Evolutionary conservation across 2,888 invertebrate genomes (phyloP).

Genomic region (Leptinotarsa tumamoca): DNA sequence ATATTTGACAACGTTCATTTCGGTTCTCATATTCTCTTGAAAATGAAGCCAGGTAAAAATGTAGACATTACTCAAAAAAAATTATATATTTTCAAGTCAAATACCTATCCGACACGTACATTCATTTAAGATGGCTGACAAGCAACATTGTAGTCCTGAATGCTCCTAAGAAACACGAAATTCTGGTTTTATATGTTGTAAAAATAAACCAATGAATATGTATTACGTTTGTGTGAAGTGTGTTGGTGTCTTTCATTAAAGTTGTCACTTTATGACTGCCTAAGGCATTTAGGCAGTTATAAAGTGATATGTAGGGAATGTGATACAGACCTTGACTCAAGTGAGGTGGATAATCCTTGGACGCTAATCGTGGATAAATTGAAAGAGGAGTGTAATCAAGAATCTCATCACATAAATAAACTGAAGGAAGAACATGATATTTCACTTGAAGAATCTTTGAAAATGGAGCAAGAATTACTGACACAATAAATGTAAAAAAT

Average conservation of each 20-base stretch:
- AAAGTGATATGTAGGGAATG: constrained; percentile 25
- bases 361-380: constrained; percentile 22
- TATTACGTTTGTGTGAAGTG: constrained; percentile 10
- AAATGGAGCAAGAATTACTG: constrained; percentile 26
- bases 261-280: constrained; percentile 1
- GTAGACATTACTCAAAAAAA: no score
- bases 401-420: constrained; percentile 25
- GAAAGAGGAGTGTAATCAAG: constrained; percentile 18
- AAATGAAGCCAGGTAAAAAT: no score
- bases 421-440: constrained; percentile 22
- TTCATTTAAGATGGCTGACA: not conserved
- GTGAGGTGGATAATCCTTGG: constrained; percentile 21
- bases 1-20: no score
- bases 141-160: constrained; percentile 18
- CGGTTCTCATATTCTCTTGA: no score
- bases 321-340: constrained; percentile 24
- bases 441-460: constrained; percentile 25
- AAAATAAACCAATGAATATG: constrained; percentile 21
- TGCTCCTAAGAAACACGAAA: constrained; percentile 20
- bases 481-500: constrained; percentile 21
- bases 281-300: constrained; percentile 17
- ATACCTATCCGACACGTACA: no score
- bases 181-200: constrained; percentile 24
- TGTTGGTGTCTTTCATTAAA: constrained; percentile 18
- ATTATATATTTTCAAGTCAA: no score